Base-by-base conservation (phyloP, 2,113 vertebrate genomes). In the Festucalex cinctus region DNA sequence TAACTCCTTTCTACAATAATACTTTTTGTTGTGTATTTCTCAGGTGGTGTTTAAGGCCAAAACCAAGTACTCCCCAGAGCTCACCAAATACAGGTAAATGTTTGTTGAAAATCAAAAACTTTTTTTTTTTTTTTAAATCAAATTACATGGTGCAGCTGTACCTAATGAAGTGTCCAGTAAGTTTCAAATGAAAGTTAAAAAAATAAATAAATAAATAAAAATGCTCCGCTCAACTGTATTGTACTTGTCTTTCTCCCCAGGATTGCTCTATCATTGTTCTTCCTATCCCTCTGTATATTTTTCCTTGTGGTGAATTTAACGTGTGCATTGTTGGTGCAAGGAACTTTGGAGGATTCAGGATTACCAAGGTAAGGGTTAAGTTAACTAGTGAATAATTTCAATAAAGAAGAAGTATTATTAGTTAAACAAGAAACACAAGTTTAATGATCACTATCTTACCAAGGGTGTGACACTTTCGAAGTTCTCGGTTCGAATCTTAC, bases 41-140 rank as follows among this genome's bases (percentile, higher is more conserved):
- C 77, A 98, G 97, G 94, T 98, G 73, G 94, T 99, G 87, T 96
- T 95, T 90, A 98, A 98, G 93, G 94, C 92, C 22, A 93, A 92
- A 90, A 90, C 96, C 62, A 96, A 96, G 88, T 97, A 95, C 88
- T 96, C 94, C 63, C 94, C 95, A 68, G 97, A 98, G 77, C 94
- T 96, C 91, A 94, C 94, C 90, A 98, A 95, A 90, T 97, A 97
- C 92, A 97, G 94, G 97, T 99, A 93, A 95, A 19, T 75, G 79
- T 22, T 49, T 61, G 20, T 41, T 61, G 20, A 60, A 10, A 39
- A 3, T 13, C 35, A 32, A 36, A 49, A 10, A n/a, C 22, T 53
- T 53, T 4, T 24, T 53, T 53, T 53, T 22, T n/a, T n/a, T n/a
- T n/a, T n/a, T n/a, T n/a, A n/a, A n/a, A 44, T 44, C 14, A 12